Evolutionary conservation across 2,113 vertebrate genomes (phyloP).

Genomic region (Fregetta grallaria): DNA sequence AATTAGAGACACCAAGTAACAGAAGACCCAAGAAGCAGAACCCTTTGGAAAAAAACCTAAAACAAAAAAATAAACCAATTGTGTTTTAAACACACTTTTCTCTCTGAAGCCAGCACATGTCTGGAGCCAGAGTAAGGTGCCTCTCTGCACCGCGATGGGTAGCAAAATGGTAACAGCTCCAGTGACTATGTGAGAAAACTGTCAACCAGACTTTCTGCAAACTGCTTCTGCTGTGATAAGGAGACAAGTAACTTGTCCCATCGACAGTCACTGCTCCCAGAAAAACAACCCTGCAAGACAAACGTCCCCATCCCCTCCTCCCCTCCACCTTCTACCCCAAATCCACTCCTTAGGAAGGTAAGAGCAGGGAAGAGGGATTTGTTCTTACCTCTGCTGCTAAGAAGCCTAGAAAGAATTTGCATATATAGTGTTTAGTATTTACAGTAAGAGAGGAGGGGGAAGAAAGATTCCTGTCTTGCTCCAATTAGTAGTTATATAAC

Average conservation of each 20-base stretch:
- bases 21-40: no score
- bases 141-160: neutral
- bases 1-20: neutral
- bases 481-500: neutral
- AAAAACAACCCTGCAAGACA: neutral
- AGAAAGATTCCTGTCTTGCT: neutral
- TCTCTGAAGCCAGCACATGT: neutral
- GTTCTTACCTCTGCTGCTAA: neutral
- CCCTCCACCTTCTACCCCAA: neutral
- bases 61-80: no score
- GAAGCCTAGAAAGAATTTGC: neutral
- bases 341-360: neutral
- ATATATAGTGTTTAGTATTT: neutral
- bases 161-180: neutral
- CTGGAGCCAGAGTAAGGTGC: neutral
- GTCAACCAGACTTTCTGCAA: neutral
- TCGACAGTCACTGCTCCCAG: neutral
- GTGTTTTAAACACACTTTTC: neutral
- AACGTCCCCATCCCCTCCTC: neutral
- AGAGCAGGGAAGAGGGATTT: neutral
- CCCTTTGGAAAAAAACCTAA: no score
- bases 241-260: neutral
- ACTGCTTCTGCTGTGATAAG: neutral
- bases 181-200: neutral
- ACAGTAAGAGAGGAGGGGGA: neutral